Evolutionary conservation across 2,888 invertebrate species (phyloP).

Genomic region (Megastigmus dorsalis): DNA sequence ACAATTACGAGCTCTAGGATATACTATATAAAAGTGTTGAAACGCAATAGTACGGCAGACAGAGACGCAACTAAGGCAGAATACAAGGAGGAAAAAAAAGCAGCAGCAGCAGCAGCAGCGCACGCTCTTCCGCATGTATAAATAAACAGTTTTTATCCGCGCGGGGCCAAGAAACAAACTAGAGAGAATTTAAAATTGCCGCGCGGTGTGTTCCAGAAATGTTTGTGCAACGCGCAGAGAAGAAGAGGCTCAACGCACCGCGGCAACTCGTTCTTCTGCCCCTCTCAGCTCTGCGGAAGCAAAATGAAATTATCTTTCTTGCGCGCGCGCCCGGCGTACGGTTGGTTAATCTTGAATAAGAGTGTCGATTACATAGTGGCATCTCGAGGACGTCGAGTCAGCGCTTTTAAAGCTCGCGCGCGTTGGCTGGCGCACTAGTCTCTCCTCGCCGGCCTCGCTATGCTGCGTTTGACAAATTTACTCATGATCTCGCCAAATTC

Average conservation of each 20-base stretch:
- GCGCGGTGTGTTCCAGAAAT: slow-evolving; percentile 5
- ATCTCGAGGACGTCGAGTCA: slow-evolving; percentile 29
- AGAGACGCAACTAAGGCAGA: too few species aligned
- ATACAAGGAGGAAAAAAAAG: too few species aligned
- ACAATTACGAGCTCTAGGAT: too few species aligned
- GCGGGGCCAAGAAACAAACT: too few species aligned
- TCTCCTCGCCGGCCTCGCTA: background rate
- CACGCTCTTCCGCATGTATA: background rate
- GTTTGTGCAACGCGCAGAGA: too few species aligned
- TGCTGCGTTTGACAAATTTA: background rate
- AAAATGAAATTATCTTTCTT: slow-evolving; percentile 46
- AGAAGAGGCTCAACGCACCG: background rate
- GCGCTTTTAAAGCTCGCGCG: slow-evolving; percentile 20
- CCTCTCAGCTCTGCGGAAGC: background rate
- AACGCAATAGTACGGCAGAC: too few species aligned
- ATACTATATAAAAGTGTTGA: too few species aligned
- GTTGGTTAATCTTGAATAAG: slow-evolving; percentile 42
- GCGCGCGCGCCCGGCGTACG: slow-evolving; percentile 5
- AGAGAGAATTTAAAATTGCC: slow-evolving; percentile 11
- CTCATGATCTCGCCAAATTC: background rate
- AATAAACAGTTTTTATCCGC: too few species aligned
- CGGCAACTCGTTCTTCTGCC: background rate
- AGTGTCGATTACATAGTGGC: slow-evolving; percentile 37
- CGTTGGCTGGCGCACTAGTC: too few species aligned
- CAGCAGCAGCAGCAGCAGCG: too few species aligned